Base-by-base conservation (phyloP, 2,888 invertebrate genomes). In the Oasisia sp. region DNA sequence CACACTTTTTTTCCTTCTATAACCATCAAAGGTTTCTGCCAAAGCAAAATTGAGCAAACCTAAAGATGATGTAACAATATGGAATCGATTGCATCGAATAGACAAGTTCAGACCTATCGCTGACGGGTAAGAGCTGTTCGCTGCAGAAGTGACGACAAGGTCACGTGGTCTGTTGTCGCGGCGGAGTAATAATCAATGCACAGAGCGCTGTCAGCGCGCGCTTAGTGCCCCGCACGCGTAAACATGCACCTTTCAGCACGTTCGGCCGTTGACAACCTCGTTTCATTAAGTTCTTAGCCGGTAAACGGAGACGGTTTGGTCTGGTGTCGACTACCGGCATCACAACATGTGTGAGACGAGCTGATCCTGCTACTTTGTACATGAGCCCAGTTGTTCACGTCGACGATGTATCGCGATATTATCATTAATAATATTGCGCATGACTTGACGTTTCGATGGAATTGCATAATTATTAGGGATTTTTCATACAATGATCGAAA, bases 271-370 rank as follows among this genome's bases (percentile, higher is more conserved):
- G 74, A 74, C 74, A 74, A 74, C 74, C 19, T 19, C 74, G 74
- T 74, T 74, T 74, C 74, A 74, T 74, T 74, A 74, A 74, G 19
- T 74, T 74, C 74, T 74, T 74, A 27, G 74, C 74, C 74, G 74
- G 74, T 74, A 74, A 74, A 7, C 74, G 74, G 74, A 74, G 74
- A 74, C 74, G 14, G 74, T n/a, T 19, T 74, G 74, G 74, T 27
- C 74, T 27, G 74, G 74, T 74, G 27, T 74, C 27, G 74, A 27
- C 74, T n/a, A 74, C 74, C 27, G 74, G 4, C 74, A 27, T 27
- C 74, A n/a, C 74, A 7, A 74, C 74, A 74, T n/a, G 74, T 74
- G 27, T 27, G 19, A n/a, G 7, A 7, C 74, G 74, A 27, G n/a
- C 27, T 50, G 19, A 74, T 27, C 27, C 27, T 19, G 27, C 74